Evolutionary conservation across 2,113 vertebrate genomes (phyloP).

Genomic region (Sialia sialis): DNA sequence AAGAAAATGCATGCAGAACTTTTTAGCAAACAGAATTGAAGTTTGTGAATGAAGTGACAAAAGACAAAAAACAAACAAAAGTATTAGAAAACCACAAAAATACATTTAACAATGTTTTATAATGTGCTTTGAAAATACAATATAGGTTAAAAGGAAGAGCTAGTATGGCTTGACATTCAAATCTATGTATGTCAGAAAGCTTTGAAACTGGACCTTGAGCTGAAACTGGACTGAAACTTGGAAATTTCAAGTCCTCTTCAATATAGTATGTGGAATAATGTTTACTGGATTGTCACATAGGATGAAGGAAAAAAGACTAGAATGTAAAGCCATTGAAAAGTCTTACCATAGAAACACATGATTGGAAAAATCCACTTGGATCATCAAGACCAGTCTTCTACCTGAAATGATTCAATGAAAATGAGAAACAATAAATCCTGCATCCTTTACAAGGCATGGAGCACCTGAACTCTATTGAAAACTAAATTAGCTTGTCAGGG

Average conservation of each 20-base stretch:
- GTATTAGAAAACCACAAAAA: not conserved
- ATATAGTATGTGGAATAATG: not conserved
- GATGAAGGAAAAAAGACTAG: not conserved
- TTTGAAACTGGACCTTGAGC: not conserved
- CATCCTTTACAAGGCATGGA: not conserved
- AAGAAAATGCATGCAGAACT: not conserved
- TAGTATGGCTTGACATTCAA: not conserved
- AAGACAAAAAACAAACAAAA: not conserved
- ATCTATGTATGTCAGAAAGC: not conserved
- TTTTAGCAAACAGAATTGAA: not conserved
- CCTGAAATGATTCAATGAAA: not conserved
- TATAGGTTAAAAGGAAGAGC: not conserved
- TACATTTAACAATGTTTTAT: not conserved
- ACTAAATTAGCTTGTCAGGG: not conserved
- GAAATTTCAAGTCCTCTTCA: not conserved
- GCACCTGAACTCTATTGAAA: not conserved
- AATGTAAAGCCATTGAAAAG: not conserved
- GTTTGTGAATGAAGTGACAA: not conserved
- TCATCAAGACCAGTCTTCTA: not conserved
- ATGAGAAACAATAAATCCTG: not conserved
- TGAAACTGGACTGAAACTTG: not conserved
- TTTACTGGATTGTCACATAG: not conserved
- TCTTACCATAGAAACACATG: not conserved
- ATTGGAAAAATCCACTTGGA: not conserved
- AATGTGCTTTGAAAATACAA: not conserved